Base-by-base conservation (phyloP, 1,140 invertebrate species). In the Fopius arisanus region DNA sequence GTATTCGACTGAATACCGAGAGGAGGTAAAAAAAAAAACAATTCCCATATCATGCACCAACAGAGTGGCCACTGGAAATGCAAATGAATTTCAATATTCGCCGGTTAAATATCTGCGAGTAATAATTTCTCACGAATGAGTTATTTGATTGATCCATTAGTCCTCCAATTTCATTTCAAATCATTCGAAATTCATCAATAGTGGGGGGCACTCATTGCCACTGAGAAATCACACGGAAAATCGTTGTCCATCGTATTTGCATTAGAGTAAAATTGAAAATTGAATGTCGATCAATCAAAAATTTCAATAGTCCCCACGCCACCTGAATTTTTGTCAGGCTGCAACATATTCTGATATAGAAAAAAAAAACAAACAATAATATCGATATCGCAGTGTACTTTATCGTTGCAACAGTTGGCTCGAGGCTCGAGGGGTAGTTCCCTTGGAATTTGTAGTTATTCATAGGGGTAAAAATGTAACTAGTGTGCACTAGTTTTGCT, bases 371-470 rank as follows among this genome's bases (percentile, higher is more conserved):
- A 33, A 37, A 37, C 33, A 37, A 37, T 14, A 59, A 62, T 68
- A 73, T 67, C 63, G 62, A 73, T 73, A 68, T 59, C 65, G 43
- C 19, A 40, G 66, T 68, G 63, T 67, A 67, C 66, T 73, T 73
- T 73, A 73, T 73, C 62, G 41, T 73, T 33, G 72, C 66, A 73
- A 73, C 72, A 67, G 72, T 67, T 73, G 66, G 72, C 66, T 48
- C 31, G 26, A 54, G 16, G 16, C 31, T 26, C 21, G 40, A 26
- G 14, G 3, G n/a, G 12, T 51, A 33, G 33, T 29, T 33, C n/a
- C 51, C 26, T n/a, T 43, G 23, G 21, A 67, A 54, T 41, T 41
- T 41, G 66, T 67, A 73, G 41, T 59, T 33, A 59, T 59, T 21
- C 23, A 59, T 12, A 48, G n/a, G 43, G 43, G 16, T 2, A 48